Percentiles rank a stretch among this genome's conserved stretches.
These are phyloP conservation scores for Rhegmatorhina hoffmannsi DNA, from an alignment of 2,113 vertebrate genomes.

Conservation along the genomic window DNA sequence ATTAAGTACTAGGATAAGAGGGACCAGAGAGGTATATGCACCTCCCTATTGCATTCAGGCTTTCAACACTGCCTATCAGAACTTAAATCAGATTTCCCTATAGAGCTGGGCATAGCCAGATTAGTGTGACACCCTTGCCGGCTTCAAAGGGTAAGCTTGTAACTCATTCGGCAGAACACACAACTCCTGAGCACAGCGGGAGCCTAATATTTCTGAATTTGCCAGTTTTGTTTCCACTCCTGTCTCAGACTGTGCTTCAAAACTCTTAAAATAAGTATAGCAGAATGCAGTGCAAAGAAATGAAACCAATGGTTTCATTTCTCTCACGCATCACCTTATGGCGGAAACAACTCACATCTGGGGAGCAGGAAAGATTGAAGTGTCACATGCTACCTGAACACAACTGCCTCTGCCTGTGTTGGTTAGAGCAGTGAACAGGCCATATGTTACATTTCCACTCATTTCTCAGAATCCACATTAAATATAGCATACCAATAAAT, in stretches of 20 bases:
- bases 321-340: not conserved
- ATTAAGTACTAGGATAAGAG: not conserved
- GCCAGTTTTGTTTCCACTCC: not conserved
- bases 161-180: not conserved
- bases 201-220: not conserved
- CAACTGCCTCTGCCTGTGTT: not conserved
- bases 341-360: conserved; percentile 19
- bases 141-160: not conserved
- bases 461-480: not conserved
- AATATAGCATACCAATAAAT: not conserved
- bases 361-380: not conserved
- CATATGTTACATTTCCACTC: not conserved
- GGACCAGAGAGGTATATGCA: not conserved
- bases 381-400: conserved; percentile 17
- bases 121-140: not conserved
- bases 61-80: not conserved
- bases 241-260: not conserved
- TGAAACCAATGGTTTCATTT: conserved; percentile 53
- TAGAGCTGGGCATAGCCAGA: not conserved
- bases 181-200: not conserved
- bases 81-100: not conserved
- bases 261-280: conserved; percentile 2
- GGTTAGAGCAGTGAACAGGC: not conserved
- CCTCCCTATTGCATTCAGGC: not conserved
- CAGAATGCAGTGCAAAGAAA: conserved; percentile 28